A percentile compares a stretch with the other conserved stretches of the same genome.
phyloP scores from a whole-genome alignment of 2,113 vertebrate species.

The Salvelinus fontinalis region DNA sequence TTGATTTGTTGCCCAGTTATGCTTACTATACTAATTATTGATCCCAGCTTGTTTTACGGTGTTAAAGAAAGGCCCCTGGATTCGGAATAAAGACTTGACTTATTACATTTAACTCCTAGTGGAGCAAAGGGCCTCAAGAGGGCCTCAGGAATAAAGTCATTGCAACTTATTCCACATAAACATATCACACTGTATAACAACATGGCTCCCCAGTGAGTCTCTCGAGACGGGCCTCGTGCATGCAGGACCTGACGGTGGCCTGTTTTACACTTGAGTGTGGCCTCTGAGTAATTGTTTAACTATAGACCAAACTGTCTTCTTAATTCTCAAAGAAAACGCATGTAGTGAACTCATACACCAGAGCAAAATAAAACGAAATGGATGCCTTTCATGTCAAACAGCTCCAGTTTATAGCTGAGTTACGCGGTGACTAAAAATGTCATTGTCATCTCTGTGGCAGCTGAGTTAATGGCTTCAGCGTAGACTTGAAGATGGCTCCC shows the following conservation, averaged over 20 bases:
- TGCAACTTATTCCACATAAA: slow-evolving; percentile 31
- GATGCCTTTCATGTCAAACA: slow-evolving; percentile 61
- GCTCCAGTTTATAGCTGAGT: slow-evolving; percentile 57
- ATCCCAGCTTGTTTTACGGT: slow-evolving; percentile 15
- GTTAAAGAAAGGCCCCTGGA: background rate
- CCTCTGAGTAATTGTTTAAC: slow-evolving; percentile 33
- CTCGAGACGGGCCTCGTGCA: slow-evolving; percentile 21
- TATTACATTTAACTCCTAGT: too few species aligned
- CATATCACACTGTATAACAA: slow-evolving; percentile 19
- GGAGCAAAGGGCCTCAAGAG: too few species aligned
- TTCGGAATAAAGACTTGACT: background rate
- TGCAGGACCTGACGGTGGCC: slow-evolving; percentile 44
- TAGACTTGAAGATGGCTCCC: slow-evolving; percentile 43
- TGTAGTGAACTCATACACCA: slow-evolving; percentile 60
- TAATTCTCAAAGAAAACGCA: slow-evolving; percentile 30
- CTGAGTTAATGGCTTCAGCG: slow-evolving; percentile 64
- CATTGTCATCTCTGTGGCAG: slow-evolving; percentile 61
- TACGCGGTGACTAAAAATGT: slow-evolving; percentile 61
- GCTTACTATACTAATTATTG: background rate
- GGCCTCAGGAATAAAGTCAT: background rate
- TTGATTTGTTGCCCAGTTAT: too few species aligned
- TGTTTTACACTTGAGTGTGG: slow-evolving; percentile 48
- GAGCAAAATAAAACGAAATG: slow-evolving; percentile 59
- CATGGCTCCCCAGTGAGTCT: slow-evolving; percentile 14
- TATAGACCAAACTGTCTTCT: slow-evolving; percentile 49